Percentiles rank a stretch among this genome's conserved stretches.
Conservation (phyloP, 2,888 invertebrate species). For the Ecliptopera silaceata region DNA sequence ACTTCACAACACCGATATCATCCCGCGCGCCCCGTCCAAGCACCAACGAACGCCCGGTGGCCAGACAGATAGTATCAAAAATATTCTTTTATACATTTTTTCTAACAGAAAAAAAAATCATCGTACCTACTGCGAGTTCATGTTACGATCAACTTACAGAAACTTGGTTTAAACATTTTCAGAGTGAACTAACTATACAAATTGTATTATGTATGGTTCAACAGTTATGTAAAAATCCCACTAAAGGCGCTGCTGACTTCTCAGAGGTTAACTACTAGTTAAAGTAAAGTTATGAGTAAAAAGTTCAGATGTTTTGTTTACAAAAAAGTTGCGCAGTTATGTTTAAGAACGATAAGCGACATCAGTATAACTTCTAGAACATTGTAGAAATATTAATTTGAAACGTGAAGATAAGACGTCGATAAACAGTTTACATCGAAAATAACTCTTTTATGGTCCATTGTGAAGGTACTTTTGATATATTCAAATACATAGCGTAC, state of each 20-base stretch:
- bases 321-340: not conserved
- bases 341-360: not conserved
- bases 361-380: constrained; percentile 29
- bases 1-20: constrained; percentile 61
- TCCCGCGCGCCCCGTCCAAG: constrained; percentile 53
- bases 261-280: too few relatives aligned
- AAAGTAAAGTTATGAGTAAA: too few relatives aligned
- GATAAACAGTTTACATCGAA: constrained; percentile 32
- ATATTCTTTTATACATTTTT: constrained; percentile 32
- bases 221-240: too few relatives aligned
- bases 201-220: too few relatives aligned
- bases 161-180: too few relatives aligned
- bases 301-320: too few relatives aligned
- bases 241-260: too few relatives aligned
- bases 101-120: constrained; percentile 15
- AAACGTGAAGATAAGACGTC: constrained; percentile 28
- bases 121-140: constrained; percentile 1
- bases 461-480: constrained; percentile 32
- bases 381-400: constrained; percentile 42
- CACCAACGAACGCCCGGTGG: constrained; percentile 77
- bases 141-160: not conserved
- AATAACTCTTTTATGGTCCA: constrained; percentile 45
- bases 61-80: constrained; percentile 59
- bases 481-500: constrained; percentile 40
- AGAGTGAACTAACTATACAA: too few relatives aligned